Conservation (phyloP, 2,888 invertebrate genomes). For the Eupithecia dodoneata region DNA sequence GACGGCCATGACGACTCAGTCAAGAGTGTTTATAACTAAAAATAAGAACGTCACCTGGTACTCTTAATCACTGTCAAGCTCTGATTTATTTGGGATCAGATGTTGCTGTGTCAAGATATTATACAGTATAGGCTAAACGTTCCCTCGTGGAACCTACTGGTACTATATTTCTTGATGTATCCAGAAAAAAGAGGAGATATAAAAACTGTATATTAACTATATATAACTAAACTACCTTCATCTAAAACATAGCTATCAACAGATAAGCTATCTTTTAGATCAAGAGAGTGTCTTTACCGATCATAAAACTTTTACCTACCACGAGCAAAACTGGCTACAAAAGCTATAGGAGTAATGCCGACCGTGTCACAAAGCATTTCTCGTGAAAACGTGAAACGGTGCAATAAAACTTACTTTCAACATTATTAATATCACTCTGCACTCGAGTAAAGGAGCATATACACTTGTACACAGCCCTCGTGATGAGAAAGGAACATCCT, state of each 20-base stretch:
- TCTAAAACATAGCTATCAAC: too few species aligned
- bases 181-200: too few species aligned
- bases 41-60: neutral
- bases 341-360: neutral
- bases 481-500: neutral
- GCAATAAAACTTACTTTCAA: constrained; percentile 23
- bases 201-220: too few species aligned
- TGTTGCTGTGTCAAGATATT: neutral
- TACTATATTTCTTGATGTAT: too few species aligned
- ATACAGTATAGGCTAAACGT: neutral
- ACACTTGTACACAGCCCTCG: neutral
- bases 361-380: neutral
- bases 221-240: too few species aligned
- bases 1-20: neutral
- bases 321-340: neutral
- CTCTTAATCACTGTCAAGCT: neutral
- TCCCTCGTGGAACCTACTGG: too few species aligned
- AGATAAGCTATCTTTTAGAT: neutral
- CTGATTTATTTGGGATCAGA: neutral
- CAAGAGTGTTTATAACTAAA: neutral
- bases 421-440: constrained; percentile 22
- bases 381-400: constrained; percentile 11
- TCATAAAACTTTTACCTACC: neutral
- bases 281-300: neutral
- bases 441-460: constrained; percentile 6